A percentile compares a stretch with the other conserved stretches of the same genome.
Evolutionary conservation across 2,113 vertebrate species (phyloP).

Genomic region (Callipepla californica): DNA sequence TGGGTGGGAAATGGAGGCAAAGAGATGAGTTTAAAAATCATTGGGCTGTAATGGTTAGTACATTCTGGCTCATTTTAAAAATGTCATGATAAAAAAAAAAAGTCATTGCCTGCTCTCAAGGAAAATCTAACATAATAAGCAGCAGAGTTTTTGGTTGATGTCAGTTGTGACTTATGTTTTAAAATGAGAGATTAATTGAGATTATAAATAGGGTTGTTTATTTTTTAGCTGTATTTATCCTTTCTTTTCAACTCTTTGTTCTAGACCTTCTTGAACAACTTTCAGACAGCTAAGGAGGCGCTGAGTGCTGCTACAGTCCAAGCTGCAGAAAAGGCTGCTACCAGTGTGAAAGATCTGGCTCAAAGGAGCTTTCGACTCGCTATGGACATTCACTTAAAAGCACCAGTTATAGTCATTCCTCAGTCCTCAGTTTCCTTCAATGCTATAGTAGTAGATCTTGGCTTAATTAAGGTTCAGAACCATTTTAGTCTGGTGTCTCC

Average conservation of each 20-base stretch:
- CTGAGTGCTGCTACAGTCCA: conserved; percentile 85
- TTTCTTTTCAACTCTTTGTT: not conserved
- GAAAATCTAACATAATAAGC: not conserved
- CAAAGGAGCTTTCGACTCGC: conserved; percentile 92
- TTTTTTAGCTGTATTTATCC: not conserved
- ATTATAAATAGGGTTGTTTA: too few species aligned
- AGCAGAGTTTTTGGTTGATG: not conserved
- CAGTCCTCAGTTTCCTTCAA: conserved; percentile 87
- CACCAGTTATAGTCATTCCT: conserved; percentile 92
- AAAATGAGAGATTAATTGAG: not conserved
- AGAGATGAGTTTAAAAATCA: not conserved
- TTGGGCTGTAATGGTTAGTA: not conserved
- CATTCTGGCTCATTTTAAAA: rapidly evolving
- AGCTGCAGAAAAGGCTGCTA: conserved; percentile 89
- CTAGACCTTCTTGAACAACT: conserved; percentile 92
- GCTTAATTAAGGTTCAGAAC: conserved; percentile 91
- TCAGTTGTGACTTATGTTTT: not conserved
- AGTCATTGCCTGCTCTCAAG: not conserved
- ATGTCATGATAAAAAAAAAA: not conserved
- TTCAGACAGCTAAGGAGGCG: conserved; percentile 88
- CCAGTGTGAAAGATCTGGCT: conserved; percentile 90
- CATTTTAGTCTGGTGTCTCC: conserved; percentile 82
- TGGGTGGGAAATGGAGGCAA: not conserved
- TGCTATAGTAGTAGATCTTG: conserved; percentile 90
- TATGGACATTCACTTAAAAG: conserved; percentile 89